Evolutionary conservation across 1,140 invertebrate genomes (phyloP).

Genomic region (Patella vulgata): DNA sequence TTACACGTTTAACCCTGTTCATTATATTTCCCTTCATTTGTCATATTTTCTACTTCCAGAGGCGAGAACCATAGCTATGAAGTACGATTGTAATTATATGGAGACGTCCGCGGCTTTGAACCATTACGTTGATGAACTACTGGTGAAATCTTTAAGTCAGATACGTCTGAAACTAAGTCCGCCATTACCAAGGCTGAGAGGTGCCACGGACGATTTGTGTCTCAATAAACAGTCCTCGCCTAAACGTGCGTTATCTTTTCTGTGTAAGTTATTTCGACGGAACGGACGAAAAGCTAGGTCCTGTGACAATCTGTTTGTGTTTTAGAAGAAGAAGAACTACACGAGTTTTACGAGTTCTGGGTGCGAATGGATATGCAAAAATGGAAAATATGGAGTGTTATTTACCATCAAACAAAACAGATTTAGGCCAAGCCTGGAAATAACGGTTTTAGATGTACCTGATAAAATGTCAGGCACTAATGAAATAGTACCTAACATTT

Average conservation of each 20-base stretch:
- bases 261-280: conserved; percentile 45
- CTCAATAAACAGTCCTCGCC: conserved; percentile 10
- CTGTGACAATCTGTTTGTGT: conserved; percentile 45
- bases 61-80: conserved; percentile 71
- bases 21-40: no score
- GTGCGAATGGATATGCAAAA: no score
- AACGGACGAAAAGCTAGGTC: conserved; percentile 44
- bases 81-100: conserved; percentile 81
- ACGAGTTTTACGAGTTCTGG: no score
- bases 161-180: conserved; percentile 59
- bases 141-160: conserved; percentile 78
- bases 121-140: conserved; percentile 83
- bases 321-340: no score
- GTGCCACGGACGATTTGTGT: no score
- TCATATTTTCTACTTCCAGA: conserved; percentile 47
- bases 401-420: no score
- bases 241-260: conserved; percentile 24
- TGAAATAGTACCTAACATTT: no score
- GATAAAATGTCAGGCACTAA: no score
- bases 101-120: conserved; percentile 84
- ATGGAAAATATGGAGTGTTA: no score
- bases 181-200: not conserved
- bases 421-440: no score
- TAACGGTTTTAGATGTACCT: no score
- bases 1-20: no score